Percentiles rank a stretch among this genome's conserved stretches.
Evolutionary conservation across 1,140 invertebrate species (phyloP).

Genomic region (Mactra quadrangularis): DNA sequence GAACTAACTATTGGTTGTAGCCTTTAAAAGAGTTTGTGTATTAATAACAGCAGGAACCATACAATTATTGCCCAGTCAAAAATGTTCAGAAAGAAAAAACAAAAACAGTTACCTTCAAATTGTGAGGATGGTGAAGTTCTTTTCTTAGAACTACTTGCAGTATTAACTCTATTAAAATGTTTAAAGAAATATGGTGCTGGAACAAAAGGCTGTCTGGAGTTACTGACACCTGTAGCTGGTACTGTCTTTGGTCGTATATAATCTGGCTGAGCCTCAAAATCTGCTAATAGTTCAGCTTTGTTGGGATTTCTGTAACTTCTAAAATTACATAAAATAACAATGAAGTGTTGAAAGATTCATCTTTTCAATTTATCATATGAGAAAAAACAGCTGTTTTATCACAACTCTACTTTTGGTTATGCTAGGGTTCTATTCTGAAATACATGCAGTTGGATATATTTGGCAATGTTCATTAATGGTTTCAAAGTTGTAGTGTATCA

Average conservation of each 20-base stretch:
- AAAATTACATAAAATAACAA: slow-evolving; percentile 44
- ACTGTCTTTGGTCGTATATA: slow-evolving; percentile 68
- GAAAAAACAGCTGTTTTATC: no score
- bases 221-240: slow-evolving; percentile 29
- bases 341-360: no score
- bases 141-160: slow-evolving; percentile 38
- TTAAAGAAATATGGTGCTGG: slow-evolving; percentile 70
- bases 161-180: slow-evolving; percentile 46
- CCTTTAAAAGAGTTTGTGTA: no score
- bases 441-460: no score
- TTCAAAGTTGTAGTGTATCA: no score
- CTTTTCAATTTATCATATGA: no score
- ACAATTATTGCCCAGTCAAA: no score
- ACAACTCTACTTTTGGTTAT: no score
- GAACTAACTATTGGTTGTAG: no score
- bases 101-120: slow-evolving; percentile 44
- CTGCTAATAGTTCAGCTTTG: slow-evolving; percentile 69
- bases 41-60: not conserved
- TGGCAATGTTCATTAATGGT: no score
- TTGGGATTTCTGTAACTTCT: slow-evolving; percentile 73
- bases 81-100: no score
- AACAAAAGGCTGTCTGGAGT: slow-evolving; percentile 62
- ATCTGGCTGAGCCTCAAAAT: slow-evolving; percentile 52
- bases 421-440: no score
- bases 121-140: slow-evolving; percentile 42